Percentiles rank a stretch among this genome's conserved stretches.
phyloP scores from a whole-genome alignment of 1,140 invertebrate species.

The Drosophila asahinai region DNA sequence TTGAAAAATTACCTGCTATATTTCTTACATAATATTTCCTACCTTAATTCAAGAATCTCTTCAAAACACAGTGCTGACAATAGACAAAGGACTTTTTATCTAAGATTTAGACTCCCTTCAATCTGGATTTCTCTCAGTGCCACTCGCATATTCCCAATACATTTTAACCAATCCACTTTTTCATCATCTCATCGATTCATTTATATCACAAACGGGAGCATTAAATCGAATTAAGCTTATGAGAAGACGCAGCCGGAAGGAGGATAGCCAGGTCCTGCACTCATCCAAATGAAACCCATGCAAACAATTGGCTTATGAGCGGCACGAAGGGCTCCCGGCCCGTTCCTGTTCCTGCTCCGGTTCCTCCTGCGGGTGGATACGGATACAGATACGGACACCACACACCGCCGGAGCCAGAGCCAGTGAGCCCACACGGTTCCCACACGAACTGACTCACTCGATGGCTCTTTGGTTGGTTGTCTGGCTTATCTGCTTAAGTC shows the following conservation, averaged over 20 bases:
- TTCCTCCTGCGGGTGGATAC: slow-evolving; percentile 14
- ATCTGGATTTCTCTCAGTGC: slow-evolving; percentile 1
- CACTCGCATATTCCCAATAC: slow-evolving; percentile 71
- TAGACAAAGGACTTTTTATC: too few relatives aligned
- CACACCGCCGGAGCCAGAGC: slow-evolving; percentile 1
- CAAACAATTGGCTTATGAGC: slow-evolving; percentile 83
- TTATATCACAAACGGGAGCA: slow-evolving; percentile 84
- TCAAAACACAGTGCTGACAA: neutral
- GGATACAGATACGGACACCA: slow-evolving; percentile 21
- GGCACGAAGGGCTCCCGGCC: slow-evolving; percentile 53
- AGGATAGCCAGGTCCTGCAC: slow-evolving; percentile 61
- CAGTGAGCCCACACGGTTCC: slow-evolving; percentile 17
- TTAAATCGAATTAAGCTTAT: slow-evolving; percentile 85
- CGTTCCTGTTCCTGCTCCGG: slow-evolving; percentile 13
- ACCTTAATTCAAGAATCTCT: neutral
- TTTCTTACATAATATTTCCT: neutral
- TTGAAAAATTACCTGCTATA: too few relatives aligned
- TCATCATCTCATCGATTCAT: slow-evolving; percentile 84
- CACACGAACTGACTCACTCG: slow-evolving; percentile 35
- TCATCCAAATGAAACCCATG: slow-evolving; percentile 80
- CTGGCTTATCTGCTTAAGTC: slow-evolving; percentile 80
- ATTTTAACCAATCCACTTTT: slow-evolving; percentile 84
- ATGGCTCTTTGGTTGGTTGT: slow-evolving; percentile 43
- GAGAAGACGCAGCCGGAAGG: slow-evolving; percentile 62
- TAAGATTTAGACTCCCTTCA: too few relatives aligned